These are phyloP conservation scores for Kryphioiulus occultus DNA, from an alignment of 2,888 invertebrate species.

Conservation along the genomic window DNA sequence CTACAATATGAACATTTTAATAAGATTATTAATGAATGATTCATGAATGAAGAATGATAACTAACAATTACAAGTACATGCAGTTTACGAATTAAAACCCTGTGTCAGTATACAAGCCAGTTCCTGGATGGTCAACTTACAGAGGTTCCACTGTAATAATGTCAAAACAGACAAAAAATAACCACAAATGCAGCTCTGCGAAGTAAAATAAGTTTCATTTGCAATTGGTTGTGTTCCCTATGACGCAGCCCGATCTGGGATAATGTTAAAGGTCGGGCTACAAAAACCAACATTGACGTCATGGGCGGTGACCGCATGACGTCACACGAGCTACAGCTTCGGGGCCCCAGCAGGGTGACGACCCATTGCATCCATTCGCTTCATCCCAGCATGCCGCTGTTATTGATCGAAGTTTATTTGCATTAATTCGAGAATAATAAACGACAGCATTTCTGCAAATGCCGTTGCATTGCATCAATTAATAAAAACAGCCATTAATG, in stretches of 20 bases:
- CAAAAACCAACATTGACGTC: background rate
- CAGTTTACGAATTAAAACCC: too few relatives aligned
- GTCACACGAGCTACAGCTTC: background rate
- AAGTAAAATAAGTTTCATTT: background rate
- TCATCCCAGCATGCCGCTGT: background rate
- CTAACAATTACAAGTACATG: too few relatives aligned
- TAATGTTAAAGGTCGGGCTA: background rate
- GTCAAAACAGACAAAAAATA: too few relatives aligned
- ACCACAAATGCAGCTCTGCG: too few relatives aligned
- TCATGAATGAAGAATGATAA: too few relatives aligned
- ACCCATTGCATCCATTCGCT: background rate
- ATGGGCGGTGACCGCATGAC: slow-evolving; percentile 7
- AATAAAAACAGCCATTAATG: background rate
- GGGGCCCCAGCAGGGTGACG: background rate
- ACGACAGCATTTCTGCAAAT: background rate
- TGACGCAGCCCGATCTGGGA: background rate
- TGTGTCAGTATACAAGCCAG: too few relatives aligned
- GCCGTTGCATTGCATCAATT: slow-evolving; percentile 1
- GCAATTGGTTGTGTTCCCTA: background rate
- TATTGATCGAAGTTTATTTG: background rate
- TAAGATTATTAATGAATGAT: too few relatives aligned
- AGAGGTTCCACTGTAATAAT: too few relatives aligned
- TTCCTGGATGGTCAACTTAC: too few relatives aligned
- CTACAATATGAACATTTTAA: too few relatives aligned
- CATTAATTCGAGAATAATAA: slow-evolving; percentile 1